Conservation (phyloP, 2,113 vertebrate species). For the Phrynocephalus versicolor region DNA sequence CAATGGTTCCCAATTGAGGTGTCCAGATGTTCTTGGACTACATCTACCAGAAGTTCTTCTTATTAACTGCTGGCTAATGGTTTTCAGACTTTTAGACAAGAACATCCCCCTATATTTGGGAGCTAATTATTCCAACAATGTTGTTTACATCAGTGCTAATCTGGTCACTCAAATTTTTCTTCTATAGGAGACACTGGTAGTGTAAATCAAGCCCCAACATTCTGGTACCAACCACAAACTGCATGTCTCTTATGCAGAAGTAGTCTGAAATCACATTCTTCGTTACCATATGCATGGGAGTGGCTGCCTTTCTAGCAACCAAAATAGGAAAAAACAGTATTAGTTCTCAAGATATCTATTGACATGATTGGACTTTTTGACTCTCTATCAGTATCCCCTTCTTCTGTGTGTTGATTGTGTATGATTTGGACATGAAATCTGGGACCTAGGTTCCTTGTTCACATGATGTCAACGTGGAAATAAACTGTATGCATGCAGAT, state of each 20-base stretch:
- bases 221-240: conserved; percentile 27
- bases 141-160: conserved; percentile 31
- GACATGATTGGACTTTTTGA: background rate
- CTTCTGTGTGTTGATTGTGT: background rate
- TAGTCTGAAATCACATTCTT: background rate
- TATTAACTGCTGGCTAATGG: too few relatives aligned
- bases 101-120: too few relatives aligned
- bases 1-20: too few relatives aligned
- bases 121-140: too few relatives aligned
- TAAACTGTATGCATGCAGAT: background rate
- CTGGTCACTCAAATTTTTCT: background rate
- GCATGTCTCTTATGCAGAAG: conserved; percentile 29
- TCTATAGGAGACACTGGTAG: conserved; percentile 51
- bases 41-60: too few relatives aligned
- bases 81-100: too few relatives aligned
- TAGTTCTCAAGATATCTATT: conserved; percentile 26
- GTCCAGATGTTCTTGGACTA: too few relatives aligned
- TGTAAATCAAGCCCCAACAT: conserved; percentile 6
- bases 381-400: background rate
- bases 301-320: conserved; percentile 13
- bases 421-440: background rate
- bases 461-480: background rate
- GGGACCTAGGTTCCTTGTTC: background rate
- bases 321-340: conserved; percentile 20
- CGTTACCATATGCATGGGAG: conserved; percentile 7